A percentile compares a stretch with the other conserved stretches of the same genome.
These are phyloP conservation scores for Phallusia fumigata DNA, from an alignment of 23 tunicate species.

Conservation along the genomic window DNA sequence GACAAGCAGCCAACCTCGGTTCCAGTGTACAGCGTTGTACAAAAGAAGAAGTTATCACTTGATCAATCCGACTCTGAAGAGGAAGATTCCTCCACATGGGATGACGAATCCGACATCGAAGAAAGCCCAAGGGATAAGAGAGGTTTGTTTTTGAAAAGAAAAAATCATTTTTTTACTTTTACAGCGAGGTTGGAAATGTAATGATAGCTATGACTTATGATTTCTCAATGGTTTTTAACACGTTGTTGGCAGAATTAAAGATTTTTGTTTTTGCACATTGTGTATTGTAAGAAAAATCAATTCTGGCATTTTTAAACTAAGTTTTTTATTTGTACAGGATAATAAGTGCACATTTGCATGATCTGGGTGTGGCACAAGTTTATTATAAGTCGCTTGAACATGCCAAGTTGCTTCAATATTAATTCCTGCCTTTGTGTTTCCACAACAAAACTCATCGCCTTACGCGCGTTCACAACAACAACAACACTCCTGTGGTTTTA, in stretches of 20 bases:
- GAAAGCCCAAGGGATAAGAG: background rate
- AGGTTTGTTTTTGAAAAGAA: background rate
- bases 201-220: too few relatives aligned
- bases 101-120: background rate
- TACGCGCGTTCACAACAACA: background rate
- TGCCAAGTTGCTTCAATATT: background rate
- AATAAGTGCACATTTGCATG: too few relatives aligned
- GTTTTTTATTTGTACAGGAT: too few relatives aligned
- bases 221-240: too few relatives aligned
- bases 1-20: background rate
- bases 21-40: background rate
- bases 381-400: too few relatives aligned
- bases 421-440: background rate
- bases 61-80: conserved; percentile 1
- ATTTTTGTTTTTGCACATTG: too few relatives aligned
- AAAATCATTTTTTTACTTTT: too few relatives aligned
- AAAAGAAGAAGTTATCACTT: background rate
- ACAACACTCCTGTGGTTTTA: background rate
- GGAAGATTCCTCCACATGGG: background rate
- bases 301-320: too few relatives aligned
- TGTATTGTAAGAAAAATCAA: too few relatives aligned
- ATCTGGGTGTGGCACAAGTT: too few relatives aligned
- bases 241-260: too few relatives aligned
- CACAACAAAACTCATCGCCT: background rate
- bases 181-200: too few relatives aligned